Percentiles rank a stretch among this genome's conserved stretches.
These are phyloP conservation scores for Elephantulus edwardii DNA, from an alignment of 2,113 vertebrate genomes.

Conservation along the genomic window DNA sequence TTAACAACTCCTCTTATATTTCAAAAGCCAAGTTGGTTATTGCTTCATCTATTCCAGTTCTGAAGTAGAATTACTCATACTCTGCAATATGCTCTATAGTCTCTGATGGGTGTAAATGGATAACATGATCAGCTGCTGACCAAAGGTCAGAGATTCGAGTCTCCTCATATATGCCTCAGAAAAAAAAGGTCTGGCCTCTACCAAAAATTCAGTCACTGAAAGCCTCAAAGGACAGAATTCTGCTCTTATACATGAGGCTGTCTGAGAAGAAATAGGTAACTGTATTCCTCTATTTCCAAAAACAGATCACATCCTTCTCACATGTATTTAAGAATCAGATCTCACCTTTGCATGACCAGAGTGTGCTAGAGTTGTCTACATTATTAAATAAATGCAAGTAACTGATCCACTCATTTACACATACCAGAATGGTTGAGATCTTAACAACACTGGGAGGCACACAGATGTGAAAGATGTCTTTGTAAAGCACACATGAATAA, in stretches of 20 bases:
- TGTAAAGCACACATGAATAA: background rate
- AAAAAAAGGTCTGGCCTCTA: background rate
- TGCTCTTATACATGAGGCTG: background rate
- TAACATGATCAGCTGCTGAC: background rate
- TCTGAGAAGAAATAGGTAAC: background rate
- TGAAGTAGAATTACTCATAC: background rate
- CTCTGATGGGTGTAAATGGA: background rate
- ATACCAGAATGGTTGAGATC: background rate
- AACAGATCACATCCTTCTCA: background rate
- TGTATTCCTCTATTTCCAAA: background rate
- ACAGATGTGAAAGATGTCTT: background rate
- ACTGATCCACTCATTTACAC: background rate
- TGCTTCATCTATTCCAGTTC: background rate
- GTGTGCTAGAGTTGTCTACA: background rate
- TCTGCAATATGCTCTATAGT: background rate
- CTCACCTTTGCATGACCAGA: background rate
- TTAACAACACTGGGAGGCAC: background rate
- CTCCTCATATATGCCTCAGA: background rate
- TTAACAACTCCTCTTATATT: background rate
- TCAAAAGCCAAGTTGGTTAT: background rate
- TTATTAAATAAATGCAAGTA: background rate
- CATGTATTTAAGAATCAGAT: background rate
- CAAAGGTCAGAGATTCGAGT: background rate
- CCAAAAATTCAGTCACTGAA: background rate
- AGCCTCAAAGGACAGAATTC: background rate